These are phyloP conservation scores for Cerceris ruficornis DNA, from an alignment of 2,888 invertebrate species.

Conservation along the genomic window DNA sequence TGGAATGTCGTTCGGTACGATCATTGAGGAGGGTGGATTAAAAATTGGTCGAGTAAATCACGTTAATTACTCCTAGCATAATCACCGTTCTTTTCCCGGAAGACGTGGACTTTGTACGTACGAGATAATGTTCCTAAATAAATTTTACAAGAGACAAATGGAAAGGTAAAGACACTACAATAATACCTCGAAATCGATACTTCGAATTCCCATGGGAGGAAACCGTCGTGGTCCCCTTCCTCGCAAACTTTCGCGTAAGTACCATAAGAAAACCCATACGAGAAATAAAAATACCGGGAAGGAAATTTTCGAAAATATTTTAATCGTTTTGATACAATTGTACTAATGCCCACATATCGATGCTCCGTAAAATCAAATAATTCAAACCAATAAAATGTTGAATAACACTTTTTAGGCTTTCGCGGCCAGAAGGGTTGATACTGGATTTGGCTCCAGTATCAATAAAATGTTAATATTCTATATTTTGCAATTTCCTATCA, in stretches of 20 bases:
- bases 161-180: constrained; percentile 2
- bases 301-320: too few relatives aligned
- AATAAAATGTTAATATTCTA: too few relatives aligned
- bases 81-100: constrained; percentile 25
- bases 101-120: constrained; percentile 8
- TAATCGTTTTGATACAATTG: too few relatives aligned
- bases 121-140: constrained; percentile 41
- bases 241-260: too few relatives aligned
- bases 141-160: constrained; percentile 33
- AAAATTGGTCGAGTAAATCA: background rate
- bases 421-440: too few relatives aligned
- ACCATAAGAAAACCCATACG: too few relatives aligned
- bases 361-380: too few relatives aligned
- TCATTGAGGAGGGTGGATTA: background rate
- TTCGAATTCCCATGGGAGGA: constrained; percentile 26
- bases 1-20: background rate
- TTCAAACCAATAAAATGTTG: too few relatives aligned
- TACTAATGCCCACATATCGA: constrained; percentile 22
- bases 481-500: too few relatives aligned
- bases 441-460: too few relatives aligned
- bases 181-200: constrained; percentile 5
- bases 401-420: too few relatives aligned
- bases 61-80: background rate
- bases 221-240: constrained; percentile 14
- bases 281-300: too few relatives aligned